Evolutionary conservation across 2,113 vertebrate species (phyloP).

Genomic region (Gobius niger): DNA sequence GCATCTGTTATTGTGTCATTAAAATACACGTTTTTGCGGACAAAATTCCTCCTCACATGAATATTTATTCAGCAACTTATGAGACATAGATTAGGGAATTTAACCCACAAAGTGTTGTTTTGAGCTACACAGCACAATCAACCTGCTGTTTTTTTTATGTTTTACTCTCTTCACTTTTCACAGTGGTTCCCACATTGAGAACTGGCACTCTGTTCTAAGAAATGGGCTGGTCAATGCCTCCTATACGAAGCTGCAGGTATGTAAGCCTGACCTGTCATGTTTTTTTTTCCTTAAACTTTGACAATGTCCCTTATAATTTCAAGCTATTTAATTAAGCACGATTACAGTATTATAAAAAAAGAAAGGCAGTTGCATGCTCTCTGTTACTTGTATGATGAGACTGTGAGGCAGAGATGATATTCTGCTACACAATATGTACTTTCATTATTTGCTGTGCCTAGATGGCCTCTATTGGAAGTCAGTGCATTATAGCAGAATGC

Average conservation of each 20-base stretch:
- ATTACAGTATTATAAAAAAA: slow-evolving; percentile 31
- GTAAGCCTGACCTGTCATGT: slow-evolving; percentile 49
- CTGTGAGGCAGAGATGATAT: slow-evolving; percentile 39
- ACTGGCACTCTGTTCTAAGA: slow-evolving; percentile 99
- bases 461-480: background rate
- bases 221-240: slow-evolving; percentile 99
- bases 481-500: background rate
- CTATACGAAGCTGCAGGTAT: slow-evolving; percentile 99
- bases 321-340: too few relatives aligned
- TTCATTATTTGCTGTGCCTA: background rate
- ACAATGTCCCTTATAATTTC: too few relatives aligned
- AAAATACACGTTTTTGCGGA: background rate
- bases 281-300: slow-evolving; percentile 32
- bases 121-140: slow-evolving; percentile 39
- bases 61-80: background rate
- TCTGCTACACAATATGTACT: background rate
- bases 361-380: slow-evolving; percentile 39
- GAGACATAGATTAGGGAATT: background rate
- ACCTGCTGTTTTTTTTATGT: slow-evolving; percentile 47
- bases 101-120: background rate
- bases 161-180: slow-evolving; percentile 57
- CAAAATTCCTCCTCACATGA: background rate
- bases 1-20: background rate
- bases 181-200: slow-evolving; percentile 99
- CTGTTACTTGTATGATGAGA: slow-evolving; percentile 34